phyloP scores from a whole-genome alignment of 2,797 vertebrate genomes.

The Brotula barbata region DNA sequence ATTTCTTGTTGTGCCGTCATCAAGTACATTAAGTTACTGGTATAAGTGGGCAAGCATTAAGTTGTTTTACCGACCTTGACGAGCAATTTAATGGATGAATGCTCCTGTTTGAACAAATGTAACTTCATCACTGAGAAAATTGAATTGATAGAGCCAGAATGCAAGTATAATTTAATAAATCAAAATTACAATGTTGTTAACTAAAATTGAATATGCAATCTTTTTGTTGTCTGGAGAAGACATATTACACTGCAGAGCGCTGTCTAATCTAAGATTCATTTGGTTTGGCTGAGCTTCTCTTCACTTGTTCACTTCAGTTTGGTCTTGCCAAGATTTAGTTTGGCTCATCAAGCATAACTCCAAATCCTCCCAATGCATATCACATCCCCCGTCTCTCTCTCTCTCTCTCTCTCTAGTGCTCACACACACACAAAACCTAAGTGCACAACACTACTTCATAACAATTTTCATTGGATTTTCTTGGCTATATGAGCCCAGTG shows the following conservation, averaged over 20 bases:
- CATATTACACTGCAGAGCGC: slow-evolving; percentile 23
- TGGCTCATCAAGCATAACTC: slow-evolving; percentile 55
- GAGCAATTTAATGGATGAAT: too few species aligned
- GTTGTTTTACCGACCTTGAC: not conserved
- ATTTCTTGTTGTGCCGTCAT: not conserved
- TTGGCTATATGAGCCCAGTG: not conserved
- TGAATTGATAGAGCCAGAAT: not conserved
- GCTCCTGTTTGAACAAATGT: too few species aligned
- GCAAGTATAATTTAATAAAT: slow-evolving; percentile 27
- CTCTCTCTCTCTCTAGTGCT: slow-evolving; percentile 5
- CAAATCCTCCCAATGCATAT: slow-evolving; percentile 21
- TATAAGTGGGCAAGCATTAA: not conserved
- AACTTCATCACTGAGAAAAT: not conserved
- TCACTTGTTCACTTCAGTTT: slow-evolving; percentile 60
- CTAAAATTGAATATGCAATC: slow-evolving; percentile 24
- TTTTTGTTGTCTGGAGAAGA: slow-evolving; percentile 32
- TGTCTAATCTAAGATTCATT: slow-evolving; percentile 47
- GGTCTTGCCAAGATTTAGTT: slow-evolving; percentile 60
- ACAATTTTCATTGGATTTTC: slow-evolving; percentile 18
- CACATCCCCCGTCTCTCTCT: slow-evolving; percentile 23
- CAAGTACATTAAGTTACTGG: not conserved
- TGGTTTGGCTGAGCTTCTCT: slow-evolving; percentile 57
- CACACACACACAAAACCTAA: slow-evolving; percentile 3
- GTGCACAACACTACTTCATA: slow-evolving; percentile 3
- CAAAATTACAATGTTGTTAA: slow-evolving; percentile 19